Base-by-base conservation (phyloP, 2,797 vertebrate species). In the Pampus argenteus region DNA sequence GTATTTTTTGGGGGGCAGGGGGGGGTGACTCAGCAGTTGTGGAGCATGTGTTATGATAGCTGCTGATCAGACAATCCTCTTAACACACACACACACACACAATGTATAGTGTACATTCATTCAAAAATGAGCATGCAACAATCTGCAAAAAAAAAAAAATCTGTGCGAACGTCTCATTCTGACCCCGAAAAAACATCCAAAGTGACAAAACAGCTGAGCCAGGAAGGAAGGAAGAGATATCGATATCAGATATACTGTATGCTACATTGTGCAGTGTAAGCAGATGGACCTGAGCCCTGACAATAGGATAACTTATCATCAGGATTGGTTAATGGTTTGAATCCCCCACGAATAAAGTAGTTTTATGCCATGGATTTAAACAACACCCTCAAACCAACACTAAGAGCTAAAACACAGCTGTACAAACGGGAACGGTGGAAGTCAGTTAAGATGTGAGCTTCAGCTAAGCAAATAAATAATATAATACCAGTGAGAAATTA, bases 391-490 rank as follows among this genome's bases (percentile, higher is more conserved):
- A 57, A 79, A 89, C 82, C 70, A 60, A 79, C 71, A 49, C 64
- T 45, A 29, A 82, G 86, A 91, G 83, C 88, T 83, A 75, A 91
- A 90, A 86, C 81, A 60, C 91, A 92, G 91, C 92, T 92, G 92
- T 92, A 83, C 79, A 92, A 92, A 93, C 66, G 84, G 44, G 67
- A 82, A 82, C 59, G 34, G 79, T 88, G 85, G 86, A 90, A 93
- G 87, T 86, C 87, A 69, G 88, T 86, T 86, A 87, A 85, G 83
- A 86, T 79, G 88, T 78, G 88, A 76, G 83, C 81, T 84, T 90
- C 85, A 82, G 85, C 85, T 87, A 86, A 88, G 86, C 82, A 92
- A 93, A 92, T 89, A 93, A 91, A 91, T 90, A 88, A 88, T 78
- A 75, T 78, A 90, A 90, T 82, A 88, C 90, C 81, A 66, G 78